These are phyloP conservation scores for Dasyurus viverrinus DNA, from an alignment of 2,113 vertebrate species.

Conservation along the genomic window DNA sequence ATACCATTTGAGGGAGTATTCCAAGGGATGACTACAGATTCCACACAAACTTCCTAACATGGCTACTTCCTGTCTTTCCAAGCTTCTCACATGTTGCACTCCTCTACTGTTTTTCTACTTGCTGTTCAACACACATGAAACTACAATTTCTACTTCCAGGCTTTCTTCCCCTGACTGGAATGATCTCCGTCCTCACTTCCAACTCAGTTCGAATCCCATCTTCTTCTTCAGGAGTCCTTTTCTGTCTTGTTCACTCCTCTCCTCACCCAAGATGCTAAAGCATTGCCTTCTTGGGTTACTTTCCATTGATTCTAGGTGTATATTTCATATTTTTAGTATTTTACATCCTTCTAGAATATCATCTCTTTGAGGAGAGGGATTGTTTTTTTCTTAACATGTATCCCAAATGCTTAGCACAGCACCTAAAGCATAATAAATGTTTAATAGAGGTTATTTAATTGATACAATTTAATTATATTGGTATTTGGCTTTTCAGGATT, in stretches of 20 bases:
- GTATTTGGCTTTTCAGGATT: neutral
- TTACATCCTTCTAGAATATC: neutral
- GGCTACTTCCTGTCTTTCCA: neutral
- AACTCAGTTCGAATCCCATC: neutral
- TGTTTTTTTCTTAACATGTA: neutral
- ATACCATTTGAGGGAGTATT: neutral
- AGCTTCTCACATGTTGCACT: neutral
- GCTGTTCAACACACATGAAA: neutral
- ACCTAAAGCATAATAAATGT: neutral
- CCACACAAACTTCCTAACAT: neutral
- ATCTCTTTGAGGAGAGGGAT: neutral
- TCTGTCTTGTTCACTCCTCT: neutral
- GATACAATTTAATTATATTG: neutral
- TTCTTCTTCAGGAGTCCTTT: neutral
- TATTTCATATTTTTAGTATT: neutral
- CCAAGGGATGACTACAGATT: neutral
- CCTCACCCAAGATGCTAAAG: neutral
- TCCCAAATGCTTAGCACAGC: neutral
- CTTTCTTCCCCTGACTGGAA: neutral
- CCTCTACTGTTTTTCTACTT: neutral
- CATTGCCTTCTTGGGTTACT: neutral
- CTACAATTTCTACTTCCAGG: neutral
- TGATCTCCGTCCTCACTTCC: neutral
- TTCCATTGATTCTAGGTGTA: neutral
- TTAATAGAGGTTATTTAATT: neutral